These are phyloP conservation scores for Aulostomus chinensis DNA, from an alignment of 2,797 vertebrate genomes.

Conservation along the genomic window DNA sequence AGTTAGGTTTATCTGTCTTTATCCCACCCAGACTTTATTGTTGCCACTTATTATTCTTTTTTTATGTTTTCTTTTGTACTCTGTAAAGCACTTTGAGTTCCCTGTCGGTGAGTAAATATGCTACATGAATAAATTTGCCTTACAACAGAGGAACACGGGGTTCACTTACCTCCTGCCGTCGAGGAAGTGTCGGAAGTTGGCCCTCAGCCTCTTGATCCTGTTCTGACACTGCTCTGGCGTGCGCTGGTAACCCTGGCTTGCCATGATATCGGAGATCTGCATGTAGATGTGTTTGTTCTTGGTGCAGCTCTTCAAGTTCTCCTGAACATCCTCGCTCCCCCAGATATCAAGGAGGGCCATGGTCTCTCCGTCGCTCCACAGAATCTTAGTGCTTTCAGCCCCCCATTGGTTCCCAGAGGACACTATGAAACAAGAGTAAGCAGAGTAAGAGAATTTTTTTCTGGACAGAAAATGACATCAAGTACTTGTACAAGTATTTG, in stretches of 20 bases:
- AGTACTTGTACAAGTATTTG: too few relatives aligned
- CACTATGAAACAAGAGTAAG: too few relatives aligned
- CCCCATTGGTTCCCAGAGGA: conserved; percentile 42
- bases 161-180: conserved; percentile 68
- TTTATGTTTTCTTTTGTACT: too few relatives aligned
- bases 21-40: too few relatives aligned
- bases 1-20: too few relatives aligned
- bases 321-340: conserved; percentile 73
- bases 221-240: conserved; percentile 77
- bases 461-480: too few relatives aligned
- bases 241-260: conserved; percentile 69
- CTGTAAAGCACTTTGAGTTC: too few relatives aligned
- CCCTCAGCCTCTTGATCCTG: conserved; percentile 77
- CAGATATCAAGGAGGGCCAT: conserved; percentile 73
- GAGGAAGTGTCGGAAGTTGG: conserved; percentile 71
- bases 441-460: neutral
- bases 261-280: conserved; percentile 72
- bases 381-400: conserved; percentile 62
- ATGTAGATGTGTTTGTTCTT: conserved; percentile 77
- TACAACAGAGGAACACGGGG: too few relatives aligned
- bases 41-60: too few relatives aligned
- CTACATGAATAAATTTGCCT: too few relatives aligned
- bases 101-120: too few relatives aligned
- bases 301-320: conserved; percentile 67
- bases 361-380: conserved; percentile 74